These are phyloP conservation scores for Copidosoma aretas DNA, from an alignment of 2,888 invertebrate genomes.

Conservation along the genomic window DNA sequence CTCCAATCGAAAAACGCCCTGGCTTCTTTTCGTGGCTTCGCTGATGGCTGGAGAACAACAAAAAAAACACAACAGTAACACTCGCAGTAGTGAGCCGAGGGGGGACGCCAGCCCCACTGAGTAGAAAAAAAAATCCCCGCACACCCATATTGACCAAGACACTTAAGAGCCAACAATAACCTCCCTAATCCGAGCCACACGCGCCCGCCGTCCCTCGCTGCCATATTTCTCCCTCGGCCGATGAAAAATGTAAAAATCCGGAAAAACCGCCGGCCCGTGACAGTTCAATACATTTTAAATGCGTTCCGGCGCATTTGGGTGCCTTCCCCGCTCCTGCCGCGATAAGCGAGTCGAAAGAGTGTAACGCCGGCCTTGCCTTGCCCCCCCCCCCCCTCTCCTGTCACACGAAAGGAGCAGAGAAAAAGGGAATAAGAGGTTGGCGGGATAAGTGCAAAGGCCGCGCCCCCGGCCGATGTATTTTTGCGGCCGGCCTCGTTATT, in stretches of 20 bases:
- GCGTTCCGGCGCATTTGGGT: slow-evolving; percentile 60
- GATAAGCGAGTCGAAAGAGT: slow-evolving; percentile 50
- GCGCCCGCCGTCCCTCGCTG: slow-evolving; percentile 29
- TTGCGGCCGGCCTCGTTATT: slow-evolving; percentile 52
- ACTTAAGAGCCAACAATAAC: slow-evolving; percentile 48
- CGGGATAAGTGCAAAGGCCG: slow-evolving; percentile 18
- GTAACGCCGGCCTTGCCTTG: slow-evolving; percentile 2
- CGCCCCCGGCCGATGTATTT: slow-evolving; percentile 52
- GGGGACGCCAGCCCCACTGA: neutral
- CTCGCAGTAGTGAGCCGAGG: neutral
- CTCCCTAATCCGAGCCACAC: slow-evolving; percentile 53
- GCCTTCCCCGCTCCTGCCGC: slow-evolving; percentile 28
- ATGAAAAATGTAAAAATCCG: slow-evolving; percentile 62
- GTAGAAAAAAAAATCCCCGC: slow-evolving; percentile 5
- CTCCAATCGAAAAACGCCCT: neutral
- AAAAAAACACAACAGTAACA: no score
- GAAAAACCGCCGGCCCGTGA: slow-evolving; percentile 57
- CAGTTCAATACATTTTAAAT: slow-evolving; percentile 64
- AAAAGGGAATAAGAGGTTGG: slow-evolving; percentile 20
- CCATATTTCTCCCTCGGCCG: slow-evolving; percentile 37
- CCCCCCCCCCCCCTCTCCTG: slow-evolving; percentile 33
- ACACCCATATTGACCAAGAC: slow-evolving; percentile 45
- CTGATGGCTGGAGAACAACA: neutral
- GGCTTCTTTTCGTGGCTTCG: neutral
- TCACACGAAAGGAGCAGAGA: slow-evolving; percentile 35